A percentile compares a stretch with the other conserved stretches of the same genome.
Conservation (phyloP, 1,140 invertebrate genomes). For the Ceratina japonica region DNA sequence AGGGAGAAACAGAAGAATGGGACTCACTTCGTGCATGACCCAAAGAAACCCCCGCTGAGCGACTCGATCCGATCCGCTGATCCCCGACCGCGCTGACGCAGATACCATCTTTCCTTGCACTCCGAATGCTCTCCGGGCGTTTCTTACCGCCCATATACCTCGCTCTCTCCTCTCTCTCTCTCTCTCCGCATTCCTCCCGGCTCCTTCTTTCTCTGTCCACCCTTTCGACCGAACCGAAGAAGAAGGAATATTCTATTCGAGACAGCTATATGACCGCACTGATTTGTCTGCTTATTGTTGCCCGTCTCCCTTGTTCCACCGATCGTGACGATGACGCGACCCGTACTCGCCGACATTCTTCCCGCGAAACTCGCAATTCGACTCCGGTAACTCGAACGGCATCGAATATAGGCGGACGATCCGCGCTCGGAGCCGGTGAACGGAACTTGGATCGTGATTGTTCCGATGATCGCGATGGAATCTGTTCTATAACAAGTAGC, state of each 20-base stretch:
- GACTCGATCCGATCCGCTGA: slow-evolving; percentile 75
- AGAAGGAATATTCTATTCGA: slow-evolving; percentile 49
- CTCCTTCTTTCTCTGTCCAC: background rate
- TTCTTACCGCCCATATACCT: slow-evolving; percentile 67
- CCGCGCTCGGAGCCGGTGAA: too few species aligned
- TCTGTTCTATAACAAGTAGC: too few species aligned
- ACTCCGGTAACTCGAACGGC: background rate
- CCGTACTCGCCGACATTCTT: slow-evolving; percentile 36
- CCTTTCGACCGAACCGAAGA: slow-evolving; percentile 22
- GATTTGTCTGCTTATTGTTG: slow-evolving; percentile 68
- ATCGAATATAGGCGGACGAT: background rate
- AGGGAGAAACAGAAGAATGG: slow-evolving; percentile 67
- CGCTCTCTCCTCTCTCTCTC: slow-evolving; percentile 14
- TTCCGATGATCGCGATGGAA: too few species aligned
- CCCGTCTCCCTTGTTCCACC: slow-evolving; percentile 46
- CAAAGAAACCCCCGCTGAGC: slow-evolving; percentile 74
- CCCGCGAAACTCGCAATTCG: slow-evolving; percentile 32
- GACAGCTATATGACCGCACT: slow-evolving; percentile 68
- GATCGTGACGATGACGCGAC: slow-evolving; percentile 56
- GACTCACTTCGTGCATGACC: slow-evolving; percentile 75
- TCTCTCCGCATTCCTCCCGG: too few species aligned
- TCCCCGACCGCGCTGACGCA: slow-evolving; percentile 74
- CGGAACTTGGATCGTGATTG: too few species aligned
- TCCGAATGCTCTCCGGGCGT: slow-evolving; percentile 63
- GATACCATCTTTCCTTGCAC: slow-evolving; percentile 74